Evolutionary conservation across 2,888 invertebrate genomes (phyloP).

Genomic region (Ceratothoa steindachneri): DNA sequence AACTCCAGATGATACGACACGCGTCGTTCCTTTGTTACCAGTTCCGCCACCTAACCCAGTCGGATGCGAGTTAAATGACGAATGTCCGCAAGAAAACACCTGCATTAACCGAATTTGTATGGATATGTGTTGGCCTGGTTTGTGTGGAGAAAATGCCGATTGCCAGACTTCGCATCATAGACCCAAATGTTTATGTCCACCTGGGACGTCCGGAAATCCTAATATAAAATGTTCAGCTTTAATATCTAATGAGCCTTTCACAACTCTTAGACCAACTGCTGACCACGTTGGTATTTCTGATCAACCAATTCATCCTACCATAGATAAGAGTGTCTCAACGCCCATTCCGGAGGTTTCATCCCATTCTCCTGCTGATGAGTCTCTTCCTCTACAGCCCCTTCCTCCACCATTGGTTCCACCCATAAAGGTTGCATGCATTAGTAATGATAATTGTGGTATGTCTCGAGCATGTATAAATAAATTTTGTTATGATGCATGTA

Average conservation of each 20-base stretch:
- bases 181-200: slow-evolving; percentile 37
- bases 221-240: slow-evolving; percentile 23
- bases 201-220: slow-evolving; percentile 38
- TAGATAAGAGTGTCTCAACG: background rate
- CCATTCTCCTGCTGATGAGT: background rate
- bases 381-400: slow-evolving; percentile 1
- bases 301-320: background rate
- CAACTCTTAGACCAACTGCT: background rate
- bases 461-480: slow-evolving; percentile 36
- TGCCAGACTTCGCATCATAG: slow-evolving; percentile 63
- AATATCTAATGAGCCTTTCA: slow-evolving; percentile 12
- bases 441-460: slow-evolving; percentile 29
- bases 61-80: slow-evolving; percentile 55
- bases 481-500: slow-evolving; percentile 56
- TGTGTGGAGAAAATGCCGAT: slow-evolving; percentile 71
- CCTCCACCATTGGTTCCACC: slow-evolving; percentile 4
- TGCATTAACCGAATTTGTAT: slow-evolving; percentile 36
- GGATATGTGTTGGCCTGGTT: slow-evolving; percentile 65
- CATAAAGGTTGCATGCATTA: background rate
- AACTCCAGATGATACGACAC: background rate
- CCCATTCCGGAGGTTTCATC: background rate
- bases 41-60: slow-evolving; percentile 53
- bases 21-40: slow-evolving; percentile 4
- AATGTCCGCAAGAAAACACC: slow-evolving; percentile 29
- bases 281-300: background rate